These are phyloP conservation scores for Apamea anceps DNA, from an alignment of 2,888 invertebrate genomes.

Conservation along the genomic window DNA sequence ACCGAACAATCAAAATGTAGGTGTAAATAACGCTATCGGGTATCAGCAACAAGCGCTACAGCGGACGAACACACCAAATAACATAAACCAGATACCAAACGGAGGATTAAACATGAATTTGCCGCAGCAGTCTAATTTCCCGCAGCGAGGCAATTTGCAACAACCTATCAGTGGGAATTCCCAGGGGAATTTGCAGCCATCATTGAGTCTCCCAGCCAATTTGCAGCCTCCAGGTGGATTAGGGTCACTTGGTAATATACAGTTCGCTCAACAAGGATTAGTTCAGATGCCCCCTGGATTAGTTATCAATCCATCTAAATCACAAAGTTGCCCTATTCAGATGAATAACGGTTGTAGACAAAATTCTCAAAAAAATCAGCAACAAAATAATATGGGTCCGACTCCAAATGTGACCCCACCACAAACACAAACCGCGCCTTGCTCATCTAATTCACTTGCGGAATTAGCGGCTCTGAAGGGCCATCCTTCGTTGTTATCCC, in stretches of 20 bases:
- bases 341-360: constrained; percentile 36
- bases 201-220: constrained; percentile 63
- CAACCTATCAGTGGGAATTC: constrained; percentile 60
- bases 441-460: constrained; percentile 50
- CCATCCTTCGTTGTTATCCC: constrained; percentile 55
- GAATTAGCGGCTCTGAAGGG: constrained; percentile 61
- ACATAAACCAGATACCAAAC: constrained; percentile 61
- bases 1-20: constrained; percentile 65
- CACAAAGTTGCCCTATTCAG: constrained; percentile 25
- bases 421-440: constrained; percentile 39
- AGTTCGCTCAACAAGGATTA: constrained; percentile 55
- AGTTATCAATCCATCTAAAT: constrained; percentile 30
- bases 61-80: constrained; percentile 51
- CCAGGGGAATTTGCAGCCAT: constrained; percentile 65
- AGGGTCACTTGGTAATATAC: constrained; percentile 48
- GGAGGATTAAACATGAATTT: constrained; percentile 60
- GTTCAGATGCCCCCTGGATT: constrained; percentile 40
- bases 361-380: constrained; percentile 42
- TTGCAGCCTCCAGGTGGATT: constrained; percentile 48
- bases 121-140: constrained; percentile 51
- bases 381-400: constrained; percentile 45
- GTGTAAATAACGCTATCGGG: constrained; percentile 58
- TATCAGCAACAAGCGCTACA: constrained; percentile 57
- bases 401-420: constrained; percentile 33
- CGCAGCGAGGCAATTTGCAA: constrained; percentile 59